phyloP scores from a whole-genome alignment of 2,888 invertebrate species.

The Abrostola triplasia region DNA sequence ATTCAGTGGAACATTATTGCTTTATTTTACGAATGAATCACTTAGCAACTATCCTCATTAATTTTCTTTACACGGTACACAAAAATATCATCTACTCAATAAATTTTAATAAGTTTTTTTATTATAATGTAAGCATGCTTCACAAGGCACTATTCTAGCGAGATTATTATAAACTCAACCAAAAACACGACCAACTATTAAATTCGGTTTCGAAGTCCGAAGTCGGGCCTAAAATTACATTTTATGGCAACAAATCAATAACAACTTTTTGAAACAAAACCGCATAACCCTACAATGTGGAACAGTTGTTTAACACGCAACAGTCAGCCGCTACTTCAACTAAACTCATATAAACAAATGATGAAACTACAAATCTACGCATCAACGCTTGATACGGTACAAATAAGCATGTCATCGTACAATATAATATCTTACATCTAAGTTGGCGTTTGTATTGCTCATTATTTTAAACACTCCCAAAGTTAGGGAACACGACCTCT shows the following conservation, averaged over 20 bases:
- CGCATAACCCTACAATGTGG: constrained; percentile 57
- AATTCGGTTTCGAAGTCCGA: constrained; percentile 86
- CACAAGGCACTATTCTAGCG: constrained; percentile 88
- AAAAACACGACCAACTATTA: constrained; percentile 79
- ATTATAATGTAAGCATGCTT: constrained; percentile 84
- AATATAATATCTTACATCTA: constrained; percentile 74
- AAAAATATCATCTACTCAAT: constrained; percentile 80
- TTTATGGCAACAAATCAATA: constrained; percentile 79
- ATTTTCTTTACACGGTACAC: constrained; percentile 74
- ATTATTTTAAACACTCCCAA: constrained; percentile 64
- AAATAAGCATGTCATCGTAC: constrained; percentile 71
- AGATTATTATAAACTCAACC: constrained; percentile 77
- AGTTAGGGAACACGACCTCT: constrained; percentile 42
- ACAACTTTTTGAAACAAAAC: constrained; percentile 70
- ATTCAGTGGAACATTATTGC: constrained; percentile 81
- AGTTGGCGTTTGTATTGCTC: constrained; percentile 85
- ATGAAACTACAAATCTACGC: constrained; percentile 58
- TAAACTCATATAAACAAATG: constrained; percentile 63
- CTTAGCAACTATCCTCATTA: constrained; percentile 58
- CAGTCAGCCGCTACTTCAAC: constrained; percentile 62
- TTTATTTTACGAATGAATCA: constrained; percentile 69
- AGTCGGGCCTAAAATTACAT: constrained; percentile 82
- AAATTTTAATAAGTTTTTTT: constrained; percentile 69
- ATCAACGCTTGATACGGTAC: constrained; percentile 62
- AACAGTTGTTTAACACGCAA: constrained; percentile 69